Evolutionary conservation across 2,888 invertebrate genomes (phyloP).

Genomic region (Andrena fulva): DNA sequence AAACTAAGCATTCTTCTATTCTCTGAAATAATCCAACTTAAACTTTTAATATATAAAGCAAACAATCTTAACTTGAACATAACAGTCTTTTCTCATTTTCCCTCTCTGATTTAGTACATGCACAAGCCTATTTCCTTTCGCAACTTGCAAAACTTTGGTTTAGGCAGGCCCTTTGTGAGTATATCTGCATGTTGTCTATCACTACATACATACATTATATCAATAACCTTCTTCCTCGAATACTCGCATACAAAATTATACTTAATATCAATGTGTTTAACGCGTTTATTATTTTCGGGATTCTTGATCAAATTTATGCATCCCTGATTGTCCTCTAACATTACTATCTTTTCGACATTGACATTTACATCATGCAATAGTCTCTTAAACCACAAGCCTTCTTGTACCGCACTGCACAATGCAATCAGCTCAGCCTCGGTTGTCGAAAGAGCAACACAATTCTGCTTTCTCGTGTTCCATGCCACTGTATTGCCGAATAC

Average conservation of each 20-base stretch:
- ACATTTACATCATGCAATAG: background rate
- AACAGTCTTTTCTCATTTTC: too few relatives aligned
- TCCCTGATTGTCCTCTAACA: conserved; percentile 1
- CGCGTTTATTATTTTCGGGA: background rate
- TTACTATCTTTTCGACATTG: background rate
- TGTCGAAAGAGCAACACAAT: conserved; percentile 16
- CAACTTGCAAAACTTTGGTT: background rate
- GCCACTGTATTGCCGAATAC: conserved; percentile 4
- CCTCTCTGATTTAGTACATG: too few relatives aligned
- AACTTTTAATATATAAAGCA: too few relatives aligned
- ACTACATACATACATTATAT: too few relatives aligned
- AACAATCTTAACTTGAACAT: too few relatives aligned
- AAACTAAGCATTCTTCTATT: too few relatives aligned
- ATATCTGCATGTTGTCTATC: too few relatives aligned
- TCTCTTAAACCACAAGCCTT: conserved; percentile 13
- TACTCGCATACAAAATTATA: background rate
- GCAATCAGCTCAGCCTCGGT: conserved; percentile 9
- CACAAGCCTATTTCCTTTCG: background rate
- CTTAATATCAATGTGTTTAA: conserved; percentile 2
- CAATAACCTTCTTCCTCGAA: too few relatives aligned
- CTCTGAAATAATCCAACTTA: too few relatives aligned
- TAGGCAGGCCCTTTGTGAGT: conserved; percentile 1
- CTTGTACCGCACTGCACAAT: background rate
- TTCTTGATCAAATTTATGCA: conserved; percentile 6
- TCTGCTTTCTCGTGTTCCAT: conserved; percentile 16